Percentiles rank a stretch among this genome's conserved stretches.
Evolutionary conservation across 2,888 invertebrate genomes (phyloP).

Genomic region (Argyresthia albistria): DNA sequence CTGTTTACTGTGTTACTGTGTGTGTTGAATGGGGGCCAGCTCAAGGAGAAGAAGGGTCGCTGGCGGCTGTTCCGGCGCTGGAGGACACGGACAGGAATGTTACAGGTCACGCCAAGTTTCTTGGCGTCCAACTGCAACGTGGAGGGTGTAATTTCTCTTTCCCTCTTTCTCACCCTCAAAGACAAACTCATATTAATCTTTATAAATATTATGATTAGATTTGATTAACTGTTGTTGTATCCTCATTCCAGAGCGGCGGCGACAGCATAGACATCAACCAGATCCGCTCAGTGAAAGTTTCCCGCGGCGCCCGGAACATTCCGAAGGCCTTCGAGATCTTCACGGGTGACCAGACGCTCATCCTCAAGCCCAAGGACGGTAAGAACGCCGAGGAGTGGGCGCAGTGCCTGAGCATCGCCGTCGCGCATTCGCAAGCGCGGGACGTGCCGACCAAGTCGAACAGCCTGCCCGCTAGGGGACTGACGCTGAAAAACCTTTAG

Average conservation of each 20-base stretch:
- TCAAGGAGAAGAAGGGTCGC: too few species aligned
- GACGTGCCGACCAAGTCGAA: slow-evolving; percentile 68
- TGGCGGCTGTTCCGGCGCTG: too few species aligned
- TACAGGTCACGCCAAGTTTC: too few species aligned
- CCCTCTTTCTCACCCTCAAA: too few species aligned
- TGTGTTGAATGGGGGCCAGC: too few species aligned
- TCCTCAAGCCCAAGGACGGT: slow-evolving; percentile 94
- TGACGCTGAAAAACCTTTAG: slow-evolving; percentile 61
- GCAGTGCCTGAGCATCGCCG: slow-evolving; percentile 93
- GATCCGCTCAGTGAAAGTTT: slow-evolving; percentile 95
- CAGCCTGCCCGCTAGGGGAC: slow-evolving; percentile 60
- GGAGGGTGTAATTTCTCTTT: too few species aligned
- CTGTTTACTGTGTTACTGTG: too few species aligned
- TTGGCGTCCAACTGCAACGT: not conserved
- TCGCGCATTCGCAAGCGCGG: slow-evolving; percentile 86
- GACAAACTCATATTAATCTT: too few species aligned
- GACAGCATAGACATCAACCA: slow-evolving; percentile 93
- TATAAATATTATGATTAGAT: too few species aligned
- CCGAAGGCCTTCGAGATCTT: slow-evolving; percentile 98
- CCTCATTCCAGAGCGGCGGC: slow-evolving; percentile 79
- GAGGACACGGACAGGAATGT: too few species aligned
- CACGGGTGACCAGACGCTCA: slow-evolving; percentile 92
- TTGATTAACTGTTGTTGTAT: not conserved
- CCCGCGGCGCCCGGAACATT: slow-evolving; percentile 90
- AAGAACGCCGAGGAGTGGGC: slow-evolving; percentile 98